Percentiles rank a stretch among this genome's conserved stretches.
Evolutionary conservation across 2,888 invertebrate genomes (phyloP).

Genomic region (Calliphora vomitoria): DNA sequence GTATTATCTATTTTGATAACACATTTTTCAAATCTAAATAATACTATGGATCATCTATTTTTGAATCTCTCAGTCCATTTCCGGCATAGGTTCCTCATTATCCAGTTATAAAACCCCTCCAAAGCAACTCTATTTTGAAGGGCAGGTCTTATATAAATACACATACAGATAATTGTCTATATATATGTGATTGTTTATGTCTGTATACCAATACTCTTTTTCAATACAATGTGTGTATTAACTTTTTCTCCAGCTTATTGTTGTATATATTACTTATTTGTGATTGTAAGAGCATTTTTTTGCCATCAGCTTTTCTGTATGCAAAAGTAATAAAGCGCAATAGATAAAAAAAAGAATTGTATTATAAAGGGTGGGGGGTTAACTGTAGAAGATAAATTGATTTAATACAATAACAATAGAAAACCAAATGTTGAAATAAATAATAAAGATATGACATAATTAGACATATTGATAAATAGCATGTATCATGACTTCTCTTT

Average conservation of each 20-base stretch:
- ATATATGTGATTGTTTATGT: neutral
- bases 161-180: neutral
- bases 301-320: neutral
- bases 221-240: neutral
- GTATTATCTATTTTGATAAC: too few relatives aligned
- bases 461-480: constrained; percentile 33
- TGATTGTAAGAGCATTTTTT: neutral
- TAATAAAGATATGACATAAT: constrained; percentile 40
- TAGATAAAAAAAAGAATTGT: neutral
- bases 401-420: constrained; percentile 8
- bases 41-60: too few relatives aligned
- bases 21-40: too few relatives aligned
- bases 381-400: neutral
- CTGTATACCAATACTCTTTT: neutral
- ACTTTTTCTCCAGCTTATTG: neutral
- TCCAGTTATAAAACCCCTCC: too few relatives aligned
- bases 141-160: neutral
- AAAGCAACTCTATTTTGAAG: too few relatives aligned
- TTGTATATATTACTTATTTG: constrained; percentile 4
- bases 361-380: neutral
- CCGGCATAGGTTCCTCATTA: too few relatives aligned
- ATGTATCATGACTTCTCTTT: neutral
- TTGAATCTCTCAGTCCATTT: too few relatives aligned
- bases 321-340: constrained; percentile 4
- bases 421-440: constrained; percentile 34